phyloP scores from a whole-genome alignment of 2,113 vertebrate species.

The Oncorhynchus masou region DNA sequence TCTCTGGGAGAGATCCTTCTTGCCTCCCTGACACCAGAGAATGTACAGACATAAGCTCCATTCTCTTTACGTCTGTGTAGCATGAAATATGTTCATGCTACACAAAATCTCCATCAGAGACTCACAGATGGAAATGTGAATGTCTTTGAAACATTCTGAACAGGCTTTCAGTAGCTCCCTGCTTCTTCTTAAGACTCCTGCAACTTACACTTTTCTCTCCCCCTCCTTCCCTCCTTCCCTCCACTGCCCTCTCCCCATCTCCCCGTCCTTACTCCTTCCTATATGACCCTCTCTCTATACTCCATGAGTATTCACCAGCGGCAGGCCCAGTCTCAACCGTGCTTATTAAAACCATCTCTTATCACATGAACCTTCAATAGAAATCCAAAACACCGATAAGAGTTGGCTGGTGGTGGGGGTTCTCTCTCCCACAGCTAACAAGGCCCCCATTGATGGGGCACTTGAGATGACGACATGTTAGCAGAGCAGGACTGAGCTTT shows the following conservation, averaged over 20 bases:
- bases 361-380: constrained; percentile 27
- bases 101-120: not conserved
- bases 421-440: constrained; percentile 14
- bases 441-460: constrained; percentile 31
- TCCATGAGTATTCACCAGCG: constrained; percentile 42
- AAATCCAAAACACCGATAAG: constrained; percentile 33
- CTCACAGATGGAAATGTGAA: too few relatives aligned
- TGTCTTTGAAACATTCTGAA: not conserved
- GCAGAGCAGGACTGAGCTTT: too few relatives aligned
- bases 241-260: constrained; percentile 8
- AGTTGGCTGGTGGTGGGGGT: constrained; percentile 49
- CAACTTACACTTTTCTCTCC: not conserved
- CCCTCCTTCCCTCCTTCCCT: not conserved
- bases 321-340: constrained; percentile 34
- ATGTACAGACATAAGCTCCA: not conserved
- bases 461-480: constrained; percentile 22
- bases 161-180: not conserved
- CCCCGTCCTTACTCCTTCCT: constrained; percentile 1
- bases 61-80: not conserved
- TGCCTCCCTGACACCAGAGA: not conserved
- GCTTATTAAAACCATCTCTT: constrained; percentile 33
- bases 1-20: constrained; percentile 1
- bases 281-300: not conserved
- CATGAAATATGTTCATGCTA: not conserved
- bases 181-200: not conserved